These are phyloP conservation scores for Drosophila melanosoma DNA, from an alignment of 2,888 invertebrate genomes.

Conservation along the genomic window DNA sequence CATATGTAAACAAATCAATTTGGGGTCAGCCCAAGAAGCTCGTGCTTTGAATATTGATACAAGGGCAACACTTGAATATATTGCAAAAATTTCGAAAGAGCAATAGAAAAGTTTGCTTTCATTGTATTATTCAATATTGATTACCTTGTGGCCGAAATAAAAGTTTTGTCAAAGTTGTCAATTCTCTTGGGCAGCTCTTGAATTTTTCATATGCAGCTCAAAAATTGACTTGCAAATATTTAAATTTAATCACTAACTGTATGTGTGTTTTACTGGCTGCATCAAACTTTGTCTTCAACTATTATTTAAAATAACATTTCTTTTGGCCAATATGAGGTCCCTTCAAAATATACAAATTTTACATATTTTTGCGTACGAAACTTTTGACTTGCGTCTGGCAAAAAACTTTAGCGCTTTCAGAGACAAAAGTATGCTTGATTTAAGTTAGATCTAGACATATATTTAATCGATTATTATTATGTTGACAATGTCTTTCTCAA, in stretches of 20 bases:
- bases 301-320: neutral
- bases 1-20: slow-evolving; percentile 9
- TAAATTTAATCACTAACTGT: slow-evolving; percentile 6
- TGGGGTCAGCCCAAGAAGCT: neutral
- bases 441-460: neutral
- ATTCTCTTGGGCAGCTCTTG: slow-evolving; percentile 17
- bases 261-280: slow-evolving; percentile 3
- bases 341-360: neutral
- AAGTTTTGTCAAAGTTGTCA: slow-evolving; percentile 23
- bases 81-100: slow-evolving; percentile 5
- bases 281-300: slow-evolving; percentile 9
- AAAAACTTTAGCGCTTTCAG: neutral
- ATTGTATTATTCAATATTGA: slow-evolving; percentile 9
- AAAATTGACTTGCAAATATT: slow-evolving; percentile 9
- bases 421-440: neutral
- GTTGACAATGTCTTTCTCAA: neutral
- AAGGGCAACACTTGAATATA: slow-evolving; percentile 5
- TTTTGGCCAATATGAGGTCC: neutral
- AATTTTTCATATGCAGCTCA: slow-evolving; percentile 10
- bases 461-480: neutral
- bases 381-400: neutral
- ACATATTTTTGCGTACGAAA: neutral
- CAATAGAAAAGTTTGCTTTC: neutral
- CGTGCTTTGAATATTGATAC: slow-evolving; percentile 2
- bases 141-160: slow-evolving; percentile 3